Base-by-base conservation (phyloP, 1,140 invertebrate genomes). In the Orussus abietinus region DNA sequence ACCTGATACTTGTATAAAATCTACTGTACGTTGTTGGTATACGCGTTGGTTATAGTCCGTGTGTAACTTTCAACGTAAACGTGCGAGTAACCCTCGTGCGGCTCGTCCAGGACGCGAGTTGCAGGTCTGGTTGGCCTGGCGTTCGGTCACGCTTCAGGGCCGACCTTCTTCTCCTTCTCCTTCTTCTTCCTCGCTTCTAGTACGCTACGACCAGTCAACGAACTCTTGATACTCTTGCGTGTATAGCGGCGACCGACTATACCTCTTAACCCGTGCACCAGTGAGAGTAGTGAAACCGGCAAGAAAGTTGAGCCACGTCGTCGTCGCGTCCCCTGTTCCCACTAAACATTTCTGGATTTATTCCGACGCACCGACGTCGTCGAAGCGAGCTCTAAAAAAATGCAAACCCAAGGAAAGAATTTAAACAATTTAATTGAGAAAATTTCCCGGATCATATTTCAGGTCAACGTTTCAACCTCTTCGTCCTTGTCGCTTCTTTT, bases 141-240 rank as follows among this genome's bases (percentile, higher is more conserved):
- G 38, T 35, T 51, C 41, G 53, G 61, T 64, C 55, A 59, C 51
- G 61, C 52, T 67, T 30, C 47, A 44, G 38, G 45, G 45, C 40
- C 49, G 36, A 42, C 43, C 39, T 45, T 48, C 38, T 50, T 38
- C 43, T 38, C 50, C 39, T 38, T 45, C 38, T 17, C 38, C 33
- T 47, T 14, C 17, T 37, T 39, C 22, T 42, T 28, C 36, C 18
- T 22, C n/a, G 13, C 17, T 5, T 32, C 13, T 15, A n/a, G 14
- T 28, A 19, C 25, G 22, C 30, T 35, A 48, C 34, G 20, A 28
- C 20, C 61, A 63, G 63, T 66, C 62, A 62, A 57, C 47, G 61
- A 67, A 68, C 62, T 44, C 60, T 39, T 35, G 34, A 9, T 21
- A 11, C 22, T 38, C 11, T 15, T 5, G 3, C 26, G 25, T 31